These are phyloP conservation scores for Microcebus ravelobensis DNA, from an alignment of 2,113 vertebrate species.

Conservation along the genomic window DNA sequence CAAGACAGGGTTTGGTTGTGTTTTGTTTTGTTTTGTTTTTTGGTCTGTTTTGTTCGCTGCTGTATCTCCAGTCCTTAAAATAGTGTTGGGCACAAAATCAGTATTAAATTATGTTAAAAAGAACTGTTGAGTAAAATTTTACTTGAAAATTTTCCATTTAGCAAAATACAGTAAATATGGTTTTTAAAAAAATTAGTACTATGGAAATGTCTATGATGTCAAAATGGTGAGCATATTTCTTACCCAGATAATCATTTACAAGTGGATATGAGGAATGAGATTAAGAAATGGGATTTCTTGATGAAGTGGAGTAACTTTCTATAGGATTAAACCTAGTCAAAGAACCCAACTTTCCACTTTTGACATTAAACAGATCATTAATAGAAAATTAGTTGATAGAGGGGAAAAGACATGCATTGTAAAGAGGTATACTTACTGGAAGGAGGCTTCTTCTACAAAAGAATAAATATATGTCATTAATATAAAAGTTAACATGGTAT, in stretches of 20 bases:
- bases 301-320: neutral
- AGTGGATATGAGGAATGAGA: neutral
- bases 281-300: neutral
- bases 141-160: conserved; percentile 1
- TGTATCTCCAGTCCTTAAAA: neutral
- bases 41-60: neutral
- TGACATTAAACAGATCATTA: neutral
- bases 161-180: neutral
- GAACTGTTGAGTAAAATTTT: neutral
- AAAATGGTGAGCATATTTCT: neutral
- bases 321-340: neutral
- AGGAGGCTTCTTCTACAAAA: conserved; percentile 84
- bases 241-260: neutral
- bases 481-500: conserved; percentile 16
- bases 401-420: neutral
- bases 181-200: neutral
- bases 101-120: conserved; percentile 6
- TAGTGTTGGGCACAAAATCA: neutral
- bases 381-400: neutral
- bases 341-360: neutral
- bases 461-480: conserved; percentile 68
- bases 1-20: neutral
- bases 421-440: conserved; percentile 86
- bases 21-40: too few relatives aligned
- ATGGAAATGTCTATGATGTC: neutral